These are phyloP conservation scores for Hapalemur alaotrensis DNA, from an alignment of 2,797 vertebrate species.

Conservation along the genomic window DNA sequence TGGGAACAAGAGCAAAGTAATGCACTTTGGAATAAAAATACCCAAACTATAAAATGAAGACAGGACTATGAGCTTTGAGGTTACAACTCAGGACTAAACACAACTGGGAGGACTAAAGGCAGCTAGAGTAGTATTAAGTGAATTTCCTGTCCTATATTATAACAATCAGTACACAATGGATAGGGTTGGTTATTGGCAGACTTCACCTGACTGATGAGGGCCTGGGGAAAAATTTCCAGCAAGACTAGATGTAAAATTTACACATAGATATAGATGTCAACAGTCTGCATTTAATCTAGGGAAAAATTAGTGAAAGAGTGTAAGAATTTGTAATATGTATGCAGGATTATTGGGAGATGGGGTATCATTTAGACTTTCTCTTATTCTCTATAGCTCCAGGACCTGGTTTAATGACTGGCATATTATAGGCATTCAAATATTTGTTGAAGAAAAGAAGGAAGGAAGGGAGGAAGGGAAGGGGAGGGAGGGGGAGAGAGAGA, in stretches of 20 bases:
- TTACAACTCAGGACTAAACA: not conserved
- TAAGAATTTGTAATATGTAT: not conserved
- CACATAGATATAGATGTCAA: not conserved
- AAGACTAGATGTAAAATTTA: not conserved
- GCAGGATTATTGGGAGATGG: not conserved
- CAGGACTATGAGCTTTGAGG: not conserved
- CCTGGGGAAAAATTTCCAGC: not conserved
- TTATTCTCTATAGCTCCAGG: not conserved
- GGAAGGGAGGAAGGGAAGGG: too few relatives aligned
- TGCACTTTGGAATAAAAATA: constrained; percentile 52
- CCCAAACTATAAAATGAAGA: constrained; percentile 48
- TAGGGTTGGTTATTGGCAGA: not conserved
- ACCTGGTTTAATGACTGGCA: not conserved
- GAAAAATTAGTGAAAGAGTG: not conserved
- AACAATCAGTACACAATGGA: not conserved
- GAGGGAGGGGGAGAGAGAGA: too few relatives aligned
- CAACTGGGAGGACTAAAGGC: not conserved
- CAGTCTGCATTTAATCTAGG: not conserved
- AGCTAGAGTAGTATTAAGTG: not conserved
- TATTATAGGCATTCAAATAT: not conserved
- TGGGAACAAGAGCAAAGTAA: constrained; percentile 20
- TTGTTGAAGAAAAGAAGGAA: not conserved
- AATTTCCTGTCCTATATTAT: not conserved
- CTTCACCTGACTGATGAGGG: not conserved
- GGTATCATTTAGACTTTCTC: not conserved